These are phyloP conservation scores for Drosophila melanica DNA, from an alignment of 1,140 invertebrate species.

Conservation along the genomic window DNA sequence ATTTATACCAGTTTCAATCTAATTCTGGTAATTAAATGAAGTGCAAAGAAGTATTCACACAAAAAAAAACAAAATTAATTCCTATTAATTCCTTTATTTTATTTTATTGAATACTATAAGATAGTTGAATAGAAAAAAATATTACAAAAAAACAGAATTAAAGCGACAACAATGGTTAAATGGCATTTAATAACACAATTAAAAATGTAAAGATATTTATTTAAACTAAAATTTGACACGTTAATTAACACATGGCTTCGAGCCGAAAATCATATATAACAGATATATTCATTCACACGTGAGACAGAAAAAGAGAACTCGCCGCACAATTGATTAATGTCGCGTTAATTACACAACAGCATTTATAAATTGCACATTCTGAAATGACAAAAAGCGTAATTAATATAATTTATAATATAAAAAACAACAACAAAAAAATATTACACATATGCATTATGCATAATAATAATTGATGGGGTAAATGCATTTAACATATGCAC, in stretches of 20 bases:
- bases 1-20: neutral
- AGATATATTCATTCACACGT: neutral
- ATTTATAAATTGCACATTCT: conserved; percentile 27
- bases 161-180: neutral
- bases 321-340: conserved; percentile 64
- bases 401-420: conserved; percentile 63
- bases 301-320: neutral
- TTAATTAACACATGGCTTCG: conserved; percentile 59
- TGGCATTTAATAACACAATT: conserved; percentile 7
- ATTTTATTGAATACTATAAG: no score
- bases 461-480: conserved; percentile 22
- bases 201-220: conserved; percentile 11
- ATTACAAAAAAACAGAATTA: neutral
- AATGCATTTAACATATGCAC: conserved; percentile 23
- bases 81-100: no score
- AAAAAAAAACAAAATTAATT: no score
- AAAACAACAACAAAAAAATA: neutral
- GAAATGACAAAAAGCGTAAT: conserved; percentile 45
- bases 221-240: conserved; percentile 33
- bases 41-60: no score
- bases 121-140: neutral
- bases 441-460: conserved; percentile 30
- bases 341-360: conserved; percentile 56
- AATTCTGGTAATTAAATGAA: no score
- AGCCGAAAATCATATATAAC: neutral